Base-by-base conservation (phyloP, 2,888 invertebrate species). In the Oeneis ivallda region DNA sequence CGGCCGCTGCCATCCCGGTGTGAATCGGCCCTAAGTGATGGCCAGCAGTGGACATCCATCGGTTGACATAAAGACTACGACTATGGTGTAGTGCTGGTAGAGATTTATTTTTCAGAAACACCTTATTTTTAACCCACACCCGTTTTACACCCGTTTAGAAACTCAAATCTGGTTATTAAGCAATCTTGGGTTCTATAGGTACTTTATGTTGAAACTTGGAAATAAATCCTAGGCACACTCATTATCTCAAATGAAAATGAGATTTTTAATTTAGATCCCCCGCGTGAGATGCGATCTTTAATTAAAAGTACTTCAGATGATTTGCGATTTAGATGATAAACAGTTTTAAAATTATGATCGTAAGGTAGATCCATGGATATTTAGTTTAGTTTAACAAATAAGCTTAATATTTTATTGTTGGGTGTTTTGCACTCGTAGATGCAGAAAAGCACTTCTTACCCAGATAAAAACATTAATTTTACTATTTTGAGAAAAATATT, bases 241-340 rank as follows among this genome's bases (percentile, higher is more conserved):
- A 67, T 70, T 70, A 72, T 70, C 68, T 71, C 58, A 79, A 80
- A 83, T 81, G 78, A 78, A 80, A 79, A 77, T 80, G 71, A 78
- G 81, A 82, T 81, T 79, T 83, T 82, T 82, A 80, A 84, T 84
- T 84, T 78, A 82, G 82, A 85, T 84, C 73, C 66, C 64, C 67
- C 62, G 59, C 54, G 61, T 52, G 41, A 70, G 66, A 73, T 71
- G 62, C 62, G 75, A 75, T 77, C 72, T 62, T 69, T 72, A 68
- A 67, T 71, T 70, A 70, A 72, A 66, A 68, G 72, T 71, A 41
- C 61, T 49, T 64, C 32, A 19, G 41, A 19, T 61, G 61, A 52
- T 61, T 61, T 61, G 50, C 41, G 34, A 15, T 41, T 52, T 2
- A 11, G 17, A 26, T 41, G 52, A 61, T 49, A 19, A 39, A 10